Evolutionary conservation across 2,888 invertebrate species (phyloP).

Genomic region (Glaucopsyche alexis): DNA sequence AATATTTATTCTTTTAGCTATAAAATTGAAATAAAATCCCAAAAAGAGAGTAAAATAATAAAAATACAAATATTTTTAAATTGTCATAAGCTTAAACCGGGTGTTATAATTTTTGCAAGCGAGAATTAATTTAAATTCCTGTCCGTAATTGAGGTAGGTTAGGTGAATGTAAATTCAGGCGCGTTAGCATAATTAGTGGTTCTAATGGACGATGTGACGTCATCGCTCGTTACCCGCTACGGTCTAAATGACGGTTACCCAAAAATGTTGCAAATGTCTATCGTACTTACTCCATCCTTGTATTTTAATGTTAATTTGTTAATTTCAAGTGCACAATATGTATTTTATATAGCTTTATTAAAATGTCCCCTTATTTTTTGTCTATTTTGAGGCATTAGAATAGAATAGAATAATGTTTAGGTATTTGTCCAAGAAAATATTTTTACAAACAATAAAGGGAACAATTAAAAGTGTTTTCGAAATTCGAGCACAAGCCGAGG

Average conservation of each 20-base stretch:
- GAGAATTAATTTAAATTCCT: slow-evolving; percentile 25
- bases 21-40: neutral
- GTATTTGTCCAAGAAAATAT: no score
- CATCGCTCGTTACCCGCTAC: slow-evolving; percentile 28
- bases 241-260: slow-evolving; percentile 24
- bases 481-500: no score
- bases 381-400: no score
- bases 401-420: no score
- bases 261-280: slow-evolving; percentile 27
- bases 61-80: slow-evolving; percentile 14
- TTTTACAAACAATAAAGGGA: no score
- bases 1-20: no score
- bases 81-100: neutral
- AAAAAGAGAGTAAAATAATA: neutral
- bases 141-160: slow-evolving; percentile 29
- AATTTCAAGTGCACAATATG: neutral
- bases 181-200: slow-evolving; percentile 54
- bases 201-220: slow-evolving; percentile 39
- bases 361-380: no score
- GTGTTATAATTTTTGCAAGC: slow-evolving; percentile 4
- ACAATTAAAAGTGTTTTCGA: no score
- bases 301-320: neutral
- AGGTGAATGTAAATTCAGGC: slow-evolving; percentile 28
- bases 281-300: neutral
- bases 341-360: no score